Percentiles rank a stretch among this genome's conserved stretches.
Conservation (phyloP, 1,140 invertebrate genomes). For the Polyergus mexicanus region DNA sequence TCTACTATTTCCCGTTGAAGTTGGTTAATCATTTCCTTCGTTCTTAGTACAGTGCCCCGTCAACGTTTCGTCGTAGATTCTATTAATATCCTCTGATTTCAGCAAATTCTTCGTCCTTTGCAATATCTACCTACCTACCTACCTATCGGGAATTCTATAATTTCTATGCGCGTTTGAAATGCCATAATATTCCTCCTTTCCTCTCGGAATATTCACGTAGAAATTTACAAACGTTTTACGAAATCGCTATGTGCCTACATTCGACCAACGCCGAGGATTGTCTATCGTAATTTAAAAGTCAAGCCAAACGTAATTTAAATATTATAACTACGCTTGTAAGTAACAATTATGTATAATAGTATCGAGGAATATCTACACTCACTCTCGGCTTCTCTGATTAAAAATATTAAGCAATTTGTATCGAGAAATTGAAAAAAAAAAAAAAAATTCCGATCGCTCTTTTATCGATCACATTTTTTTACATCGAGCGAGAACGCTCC, state of each 20-base stretch:
- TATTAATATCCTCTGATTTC: constrained; percentile 61
- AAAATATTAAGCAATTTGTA: neutral
- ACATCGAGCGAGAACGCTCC: neutral
- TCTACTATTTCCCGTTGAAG: constrained; percentile 35
- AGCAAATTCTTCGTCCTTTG: constrained; percentile 45
- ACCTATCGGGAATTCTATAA: constrained; percentile 16
- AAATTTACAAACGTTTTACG: constrained; percentile 8
- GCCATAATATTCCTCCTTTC: neutral
- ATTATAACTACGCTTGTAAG: neutral
- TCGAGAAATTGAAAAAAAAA: neutral
- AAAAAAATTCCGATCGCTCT: too few species aligned
- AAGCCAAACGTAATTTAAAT: neutral
- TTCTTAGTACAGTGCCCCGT: constrained; percentile 46
- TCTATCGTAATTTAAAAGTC: neutral
- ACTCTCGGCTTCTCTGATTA: neutral
- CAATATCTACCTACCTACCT: neutral
- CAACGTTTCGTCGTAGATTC: neutral
- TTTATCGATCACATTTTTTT: constrained; percentile 9
- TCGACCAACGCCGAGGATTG: neutral
- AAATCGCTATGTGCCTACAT: neutral
- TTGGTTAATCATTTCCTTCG: constrained; percentile 60
- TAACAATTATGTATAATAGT: neutral
- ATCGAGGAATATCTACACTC: too few species aligned
- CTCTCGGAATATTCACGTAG: constrained; percentile 1
- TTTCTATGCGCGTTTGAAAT: constrained; percentile 56